These are phyloP conservation scores for Alosa sapidissima DNA, from an alignment of 2,797 vertebrate species.

Conservation along the genomic window DNA sequence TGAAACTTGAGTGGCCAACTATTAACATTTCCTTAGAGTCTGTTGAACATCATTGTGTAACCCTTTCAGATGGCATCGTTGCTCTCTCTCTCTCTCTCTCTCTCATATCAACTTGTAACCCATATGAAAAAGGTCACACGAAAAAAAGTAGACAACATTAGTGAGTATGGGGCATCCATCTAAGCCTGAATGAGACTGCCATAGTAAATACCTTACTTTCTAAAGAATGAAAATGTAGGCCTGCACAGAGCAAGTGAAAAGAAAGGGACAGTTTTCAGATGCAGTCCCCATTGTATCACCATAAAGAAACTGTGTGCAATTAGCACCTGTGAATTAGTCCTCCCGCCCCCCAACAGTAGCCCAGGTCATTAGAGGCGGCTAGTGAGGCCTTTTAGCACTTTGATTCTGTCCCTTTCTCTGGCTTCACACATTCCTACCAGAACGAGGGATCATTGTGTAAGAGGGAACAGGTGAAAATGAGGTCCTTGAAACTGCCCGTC, in stretches of 20 bases:
- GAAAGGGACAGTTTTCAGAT: neutral
- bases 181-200: neutral
- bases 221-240: neutral
- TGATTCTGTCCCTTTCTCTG: neutral
- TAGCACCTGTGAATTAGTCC: neutral
- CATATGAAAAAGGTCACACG: neutral
- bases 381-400: neutral
- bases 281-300: neutral
- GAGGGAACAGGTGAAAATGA: neutral
- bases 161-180: neutral
- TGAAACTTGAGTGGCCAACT: constrained; percentile 32
- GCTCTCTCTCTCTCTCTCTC: too few relatives aligned
- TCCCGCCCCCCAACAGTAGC: neutral
- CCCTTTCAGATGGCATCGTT: neutral
- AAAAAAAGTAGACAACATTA: neutral
- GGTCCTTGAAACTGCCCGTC: neutral
- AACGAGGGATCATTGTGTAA: neutral
- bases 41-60: neutral
- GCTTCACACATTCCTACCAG: neutral
- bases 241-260: neutral
- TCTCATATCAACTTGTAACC: too few relatives aligned
- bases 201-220: neutral
- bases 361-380: neutral
- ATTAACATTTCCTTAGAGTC: constrained; percentile 7
- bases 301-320: neutral